Conservation (phyloP, 2,888 invertebrate species). For the Adelognathus sp. region DNA sequence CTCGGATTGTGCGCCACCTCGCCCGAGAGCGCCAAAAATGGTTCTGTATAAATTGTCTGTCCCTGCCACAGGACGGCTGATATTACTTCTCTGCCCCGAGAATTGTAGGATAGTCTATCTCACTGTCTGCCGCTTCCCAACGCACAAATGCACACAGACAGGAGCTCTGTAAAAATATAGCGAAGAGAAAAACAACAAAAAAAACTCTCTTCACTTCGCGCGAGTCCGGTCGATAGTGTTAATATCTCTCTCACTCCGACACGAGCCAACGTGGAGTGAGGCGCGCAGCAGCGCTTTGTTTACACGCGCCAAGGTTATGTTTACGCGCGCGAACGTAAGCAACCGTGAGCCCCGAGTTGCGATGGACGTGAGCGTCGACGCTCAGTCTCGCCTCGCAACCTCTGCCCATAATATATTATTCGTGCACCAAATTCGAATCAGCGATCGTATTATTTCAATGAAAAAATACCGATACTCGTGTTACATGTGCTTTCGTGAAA, state of each 20-base stretch:
- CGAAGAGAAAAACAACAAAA: not conserved
- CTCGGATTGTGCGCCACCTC: not conserved
- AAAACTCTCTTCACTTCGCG: conserved; percentile 3
- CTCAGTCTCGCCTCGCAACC: too few species aligned
- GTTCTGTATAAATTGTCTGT: conserved; percentile 55
- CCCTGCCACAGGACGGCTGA: conserved; percentile 30
- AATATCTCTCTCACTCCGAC: not conserved
- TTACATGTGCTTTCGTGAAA: too few species aligned
- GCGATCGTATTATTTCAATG: too few species aligned
- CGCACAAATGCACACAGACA: not conserved
- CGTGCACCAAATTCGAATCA: too few species aligned
- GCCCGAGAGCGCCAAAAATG: conserved; percentile 4
- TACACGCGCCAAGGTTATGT: not conserved
- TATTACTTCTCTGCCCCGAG: conserved; percentile 38
- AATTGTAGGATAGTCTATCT: not conserved
- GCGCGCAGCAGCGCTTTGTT: not conserved
- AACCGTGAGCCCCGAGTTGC: too few species aligned
- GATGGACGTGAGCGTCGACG: too few species aligned
- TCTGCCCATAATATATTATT: too few species aligned
- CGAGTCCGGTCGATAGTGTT: not conserved
- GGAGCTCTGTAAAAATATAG: not conserved
- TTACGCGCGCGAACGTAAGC: not conserved
- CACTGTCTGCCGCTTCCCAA: not conserved
- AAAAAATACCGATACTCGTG: too few species aligned
- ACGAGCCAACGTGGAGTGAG: not conserved